Percentiles rank a stretch among this genome's conserved stretches.
Evolutionary conservation across 2,888 invertebrate species (phyloP).

Genomic region (Epistrophe eligans): DNA sequence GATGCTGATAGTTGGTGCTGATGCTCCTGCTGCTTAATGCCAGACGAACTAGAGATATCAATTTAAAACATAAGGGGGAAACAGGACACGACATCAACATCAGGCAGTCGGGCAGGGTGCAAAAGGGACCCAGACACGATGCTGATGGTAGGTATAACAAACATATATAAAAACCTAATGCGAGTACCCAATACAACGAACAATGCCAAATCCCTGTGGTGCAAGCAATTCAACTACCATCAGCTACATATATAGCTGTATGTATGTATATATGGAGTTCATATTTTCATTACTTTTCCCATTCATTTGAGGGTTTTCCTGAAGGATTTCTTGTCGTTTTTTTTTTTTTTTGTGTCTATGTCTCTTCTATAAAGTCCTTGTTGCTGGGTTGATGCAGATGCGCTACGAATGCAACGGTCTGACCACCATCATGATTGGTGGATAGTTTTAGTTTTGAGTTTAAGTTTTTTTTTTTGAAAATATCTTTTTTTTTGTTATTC

Average conservation of each 20-base stretch:
- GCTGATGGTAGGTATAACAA: constrained; percentile 30
- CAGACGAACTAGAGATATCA: constrained; percentile 41
- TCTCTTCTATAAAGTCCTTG: neutral
- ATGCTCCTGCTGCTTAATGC: constrained; percentile 8
- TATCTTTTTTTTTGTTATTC: neutral
- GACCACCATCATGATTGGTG: constrained; percentile 63
- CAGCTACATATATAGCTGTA: no score
- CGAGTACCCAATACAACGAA: constrained; percentile 42
- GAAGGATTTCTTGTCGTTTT: constrained; percentile 40
- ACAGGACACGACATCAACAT: neutral
- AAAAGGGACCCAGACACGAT: neutral
- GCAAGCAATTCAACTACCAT: constrained; percentile 34
- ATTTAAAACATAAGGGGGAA: constrained; percentile 29
- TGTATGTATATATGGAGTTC: no score
- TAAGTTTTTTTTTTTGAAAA: constrained; percentile 25
- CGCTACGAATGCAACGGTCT: constrained; percentile 66
- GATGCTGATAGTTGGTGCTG: no score
- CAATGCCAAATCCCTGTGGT: constrained; percentile 62
- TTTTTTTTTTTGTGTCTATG: constrained; percentile 12
- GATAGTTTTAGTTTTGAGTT: constrained; percentile 43
- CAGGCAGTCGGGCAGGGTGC: neutral
- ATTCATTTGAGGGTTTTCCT: constrained; percentile 72
- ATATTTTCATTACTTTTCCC: constrained; percentile 70
- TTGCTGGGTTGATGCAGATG: constrained; percentile 69
- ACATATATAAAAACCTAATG: constrained; percentile 24